Evolutionary conservation across 2,888 invertebrate genomes (phyloP).

Genomic region (Romanomermis culicivorax): DNA sequence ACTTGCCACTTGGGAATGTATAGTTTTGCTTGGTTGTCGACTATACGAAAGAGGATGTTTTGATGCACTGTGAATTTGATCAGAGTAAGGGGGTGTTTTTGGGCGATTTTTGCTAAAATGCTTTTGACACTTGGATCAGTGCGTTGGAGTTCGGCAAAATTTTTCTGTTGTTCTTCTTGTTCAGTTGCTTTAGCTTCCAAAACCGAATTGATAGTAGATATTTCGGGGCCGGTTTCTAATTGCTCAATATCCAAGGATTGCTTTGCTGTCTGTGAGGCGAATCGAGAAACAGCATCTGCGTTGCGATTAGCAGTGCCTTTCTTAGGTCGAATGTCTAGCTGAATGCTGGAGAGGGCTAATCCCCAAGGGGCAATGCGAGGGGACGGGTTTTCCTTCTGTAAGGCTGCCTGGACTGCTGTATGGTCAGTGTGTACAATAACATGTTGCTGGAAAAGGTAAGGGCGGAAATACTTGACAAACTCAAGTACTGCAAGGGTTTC

Average conservation of each 20-base stretch:
- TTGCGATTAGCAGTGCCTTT: background rate
- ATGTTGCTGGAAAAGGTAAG: slow-evolving; percentile 1
- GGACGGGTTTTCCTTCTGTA: background rate
- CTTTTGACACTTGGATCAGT: no score
- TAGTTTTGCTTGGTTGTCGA: no score
- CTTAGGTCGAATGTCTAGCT: background rate
- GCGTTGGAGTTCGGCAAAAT: no score
- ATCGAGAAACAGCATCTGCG: slow-evolving; percentile 9
- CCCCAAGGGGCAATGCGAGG: slow-evolving; percentile 1
- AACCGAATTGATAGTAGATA: no score
- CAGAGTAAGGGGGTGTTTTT: no score
- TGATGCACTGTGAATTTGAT: no score
- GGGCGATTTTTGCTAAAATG: no score
- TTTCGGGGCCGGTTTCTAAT: no score
- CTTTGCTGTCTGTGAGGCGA: slow-evolving; percentile 10
- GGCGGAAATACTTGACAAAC: background rate
- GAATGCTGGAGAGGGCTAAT: background rate
- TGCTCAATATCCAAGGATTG: background rate
- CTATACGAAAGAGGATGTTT: no score
- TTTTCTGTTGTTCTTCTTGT: no score
- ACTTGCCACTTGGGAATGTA: no score
- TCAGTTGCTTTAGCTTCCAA: no score
- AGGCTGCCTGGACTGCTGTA: background rate
- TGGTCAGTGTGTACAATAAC: slow-evolving; percentile 1
- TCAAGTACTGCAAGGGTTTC: slow-evolving; percentile 5